phyloP scores from a whole-genome alignment of 2,888 invertebrate species.

The Diaphora mendica region DNA sequence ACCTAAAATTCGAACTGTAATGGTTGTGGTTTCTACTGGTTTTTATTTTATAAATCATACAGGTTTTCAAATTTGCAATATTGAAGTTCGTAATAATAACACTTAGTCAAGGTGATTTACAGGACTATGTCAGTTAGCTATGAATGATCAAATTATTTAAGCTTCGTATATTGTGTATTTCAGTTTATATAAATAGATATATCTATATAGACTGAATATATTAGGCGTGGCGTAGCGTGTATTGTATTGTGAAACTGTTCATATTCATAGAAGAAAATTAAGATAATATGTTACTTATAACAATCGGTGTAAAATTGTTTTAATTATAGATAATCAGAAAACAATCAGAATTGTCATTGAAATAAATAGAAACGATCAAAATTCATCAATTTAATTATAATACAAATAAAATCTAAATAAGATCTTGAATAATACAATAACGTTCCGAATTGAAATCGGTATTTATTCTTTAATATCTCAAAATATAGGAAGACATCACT shows the following conservation, averaged over 20 bases:
- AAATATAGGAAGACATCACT: constrained; percentile 48
- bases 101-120: background rate
- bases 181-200: too few relatives aligned
- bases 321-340: background rate
- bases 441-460: constrained; percentile 29
- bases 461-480: constrained; percentile 33
- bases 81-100: background rate
- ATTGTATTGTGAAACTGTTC: background rate
- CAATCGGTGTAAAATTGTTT: background rate
- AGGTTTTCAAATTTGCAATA: background rate
- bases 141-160: too few relatives aligned
- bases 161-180: too few relatives aligned
- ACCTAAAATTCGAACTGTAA: background rate
- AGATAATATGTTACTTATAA: background rate
- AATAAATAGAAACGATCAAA: constrained; percentile 5
- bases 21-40: background rate
- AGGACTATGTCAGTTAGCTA: background rate
- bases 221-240: too few relatives aligned
- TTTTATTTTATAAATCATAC: background rate
- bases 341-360: background rate
- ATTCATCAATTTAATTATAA: constrained; percentile 54
- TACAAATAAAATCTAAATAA: constrained; percentile 51
- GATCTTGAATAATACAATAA: constrained; percentile 50
- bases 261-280: too few relatives aligned
- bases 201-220: too few relatives aligned